Base-by-base conservation (phyloP, 64 coral and sea anemone genomes). In the Montipora capricornis region DNA sequence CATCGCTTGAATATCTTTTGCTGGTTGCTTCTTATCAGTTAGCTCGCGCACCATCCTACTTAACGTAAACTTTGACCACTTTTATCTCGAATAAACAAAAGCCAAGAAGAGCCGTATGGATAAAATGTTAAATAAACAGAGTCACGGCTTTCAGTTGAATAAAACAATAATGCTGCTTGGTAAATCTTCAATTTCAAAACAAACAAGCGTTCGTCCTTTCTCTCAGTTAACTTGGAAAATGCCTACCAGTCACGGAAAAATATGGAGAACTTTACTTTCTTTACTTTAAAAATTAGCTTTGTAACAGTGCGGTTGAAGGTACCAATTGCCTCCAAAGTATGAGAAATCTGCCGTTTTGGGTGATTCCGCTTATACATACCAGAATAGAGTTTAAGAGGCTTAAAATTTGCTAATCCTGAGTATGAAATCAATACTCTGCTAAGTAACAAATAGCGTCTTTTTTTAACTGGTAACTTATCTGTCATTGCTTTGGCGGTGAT, bases 391-490 rank as follows among this genome's bases (percentile, higher is more conserved):
- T 37, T 37, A 37, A 37, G 53, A 8, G 6, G 53, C 53, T 57
- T 11, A 37, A 37, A 37, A 37, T 37, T 57, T 11, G 6, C 6
- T 57, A 6, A 57, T 57, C 53, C 53, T 57, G 53, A 57, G 53
- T 45, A 6, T 86, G 82, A 70, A 86, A 86, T 86, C 12, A 86
- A 86, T 86, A 86, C 66, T 12, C 8, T 86, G 59, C 70, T 86
- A 57, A 57, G 53, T 11, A 57, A 57, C 1, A 8, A 57, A 57
- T 8, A 11, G 82, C 44, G 44, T 60, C 51, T 86, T 71, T 64
- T 64, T 73, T 86, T 16, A 64, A 20, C 82, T 50, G 71, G 49
- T 86, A 15, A 71, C 66, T 24, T 6, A 71, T 86, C 82, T 71
- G 44, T 73, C 82, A 86, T 71, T 71, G 66, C 82, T 8, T 64